These are phyloP conservation scores for Potorous gilbertii DNA, from an alignment of 2,797 vertebrate genomes.

Conservation along the genomic window DNA sequence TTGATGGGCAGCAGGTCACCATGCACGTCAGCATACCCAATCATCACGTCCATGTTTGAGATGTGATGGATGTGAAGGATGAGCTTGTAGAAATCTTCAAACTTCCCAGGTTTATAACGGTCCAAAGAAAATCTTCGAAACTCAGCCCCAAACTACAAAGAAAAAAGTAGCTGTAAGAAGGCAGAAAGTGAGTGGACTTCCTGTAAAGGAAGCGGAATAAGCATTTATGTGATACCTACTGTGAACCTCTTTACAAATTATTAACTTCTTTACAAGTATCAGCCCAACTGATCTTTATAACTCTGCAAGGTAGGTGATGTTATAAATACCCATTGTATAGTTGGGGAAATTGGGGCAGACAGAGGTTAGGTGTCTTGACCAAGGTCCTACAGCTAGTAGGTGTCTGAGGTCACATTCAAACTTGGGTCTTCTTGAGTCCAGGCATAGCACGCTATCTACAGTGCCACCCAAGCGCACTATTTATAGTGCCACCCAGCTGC, in stretches of 20 bases:
- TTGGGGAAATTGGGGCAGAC: not conserved
- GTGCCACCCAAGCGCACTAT: not conserved
- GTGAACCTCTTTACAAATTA: not conserved
- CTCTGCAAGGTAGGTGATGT: not conserved
- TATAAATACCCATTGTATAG: not conserved
- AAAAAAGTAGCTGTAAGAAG: slow-evolving; percentile 56
- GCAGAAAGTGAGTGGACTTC: not conserved
- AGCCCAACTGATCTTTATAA: not conserved
- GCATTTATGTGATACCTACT: accelerated
- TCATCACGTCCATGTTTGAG: slow-evolving; percentile 95
- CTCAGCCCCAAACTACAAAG: slow-evolving; percentile 94
- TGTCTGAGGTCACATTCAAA: not conserved
- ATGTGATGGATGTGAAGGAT: slow-evolving; percentile 97
- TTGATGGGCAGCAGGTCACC: slow-evolving; percentile 99
- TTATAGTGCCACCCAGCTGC: not conserved
- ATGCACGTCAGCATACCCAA: slow-evolving; percentile 96
- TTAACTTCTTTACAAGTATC: not conserved
- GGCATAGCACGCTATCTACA: not conserved
- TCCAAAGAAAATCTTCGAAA: slow-evolving; percentile 97
- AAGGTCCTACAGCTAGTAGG: not conserved
- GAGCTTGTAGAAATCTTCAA: slow-evolving; percentile 98
- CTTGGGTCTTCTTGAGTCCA: not conserved
- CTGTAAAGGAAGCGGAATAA: not conserved
- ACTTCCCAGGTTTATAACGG: slow-evolving; percentile 95
- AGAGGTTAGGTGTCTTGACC: not conserved